Conservation (phyloP, 2,888 invertebrate genomes). For the Cheilosia vernalis region DNA sequence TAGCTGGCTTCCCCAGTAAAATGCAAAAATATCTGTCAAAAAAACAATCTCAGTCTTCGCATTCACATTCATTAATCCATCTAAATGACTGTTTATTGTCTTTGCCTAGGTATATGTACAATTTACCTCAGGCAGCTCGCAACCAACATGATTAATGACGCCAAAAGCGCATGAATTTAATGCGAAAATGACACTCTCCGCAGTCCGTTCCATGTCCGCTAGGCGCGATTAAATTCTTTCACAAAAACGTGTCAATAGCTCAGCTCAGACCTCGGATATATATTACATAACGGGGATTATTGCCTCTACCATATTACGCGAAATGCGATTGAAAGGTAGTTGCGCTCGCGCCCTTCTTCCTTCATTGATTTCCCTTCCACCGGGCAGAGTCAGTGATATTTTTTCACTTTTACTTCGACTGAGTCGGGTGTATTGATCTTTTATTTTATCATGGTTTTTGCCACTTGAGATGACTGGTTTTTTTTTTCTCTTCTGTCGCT, state of each 20-base stretch:
- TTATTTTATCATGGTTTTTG: conserved; percentile 50
- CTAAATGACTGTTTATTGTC: conserved; percentile 45
- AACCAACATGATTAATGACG: conserved; percentile 51
- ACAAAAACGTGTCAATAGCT: conserved; percentile 59
- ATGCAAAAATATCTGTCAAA: conserved; percentile 3
- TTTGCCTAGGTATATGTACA: background rate
- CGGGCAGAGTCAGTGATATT: conserved; percentile 30
- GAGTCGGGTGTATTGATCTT: conserved; percentile 59
- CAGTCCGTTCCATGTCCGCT: conserved; percentile 18
- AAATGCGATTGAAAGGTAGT: conserved; percentile 6
- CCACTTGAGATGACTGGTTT: conserved; percentile 24
- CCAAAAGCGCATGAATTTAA: conserved; percentile 30
- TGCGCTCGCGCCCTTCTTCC: conserved; percentile 44
- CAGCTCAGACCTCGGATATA: conserved; percentile 31
- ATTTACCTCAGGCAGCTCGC: background rate
- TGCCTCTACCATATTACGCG: conserved; percentile 58
- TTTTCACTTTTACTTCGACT: conserved; percentile 64
- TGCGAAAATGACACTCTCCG: conserved; percentile 41
- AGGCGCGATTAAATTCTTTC: conserved; percentile 48
- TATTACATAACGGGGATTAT: conserved; percentile 59
- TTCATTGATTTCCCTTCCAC: conserved; percentile 36
- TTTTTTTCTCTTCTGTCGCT: background rate
- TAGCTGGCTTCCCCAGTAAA: background rate
- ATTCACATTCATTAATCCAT: conserved; percentile 50
- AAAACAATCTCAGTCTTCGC: conserved; percentile 1